A percentile compares a stretch with the other conserved stretches of the same genome.
Conservation (phyloP, 1,140 invertebrate genomes). For the Trachelipus rathkii region DNA sequence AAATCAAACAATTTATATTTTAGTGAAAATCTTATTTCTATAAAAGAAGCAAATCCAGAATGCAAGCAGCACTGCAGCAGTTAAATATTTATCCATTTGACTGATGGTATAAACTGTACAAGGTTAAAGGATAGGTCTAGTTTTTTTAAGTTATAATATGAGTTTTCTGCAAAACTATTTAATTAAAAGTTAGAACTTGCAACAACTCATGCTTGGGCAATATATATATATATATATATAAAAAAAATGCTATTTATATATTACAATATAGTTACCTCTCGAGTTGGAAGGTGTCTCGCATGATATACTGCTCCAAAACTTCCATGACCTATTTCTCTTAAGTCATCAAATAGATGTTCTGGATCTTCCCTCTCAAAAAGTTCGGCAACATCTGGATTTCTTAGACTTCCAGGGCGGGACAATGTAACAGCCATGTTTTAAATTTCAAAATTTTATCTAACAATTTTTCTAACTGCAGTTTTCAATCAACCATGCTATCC, state of each 20-base stretch:
- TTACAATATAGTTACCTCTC: slow-evolving; percentile 61
- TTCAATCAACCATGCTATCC: slow-evolving; percentile 34
- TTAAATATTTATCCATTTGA: too few relatives aligned
- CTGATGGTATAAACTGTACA: too few relatives aligned
- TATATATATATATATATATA: too few relatives aligned
- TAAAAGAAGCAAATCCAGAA: too few relatives aligned
- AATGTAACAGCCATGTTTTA: slow-evolving; percentile 38
- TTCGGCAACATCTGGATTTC: slow-evolving; percentile 93
- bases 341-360: slow-evolving; percentile 95
- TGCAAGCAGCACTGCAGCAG: too few relatives aligned
- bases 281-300: slow-evolving; percentile 86
- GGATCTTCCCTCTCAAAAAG: slow-evolving; percentile 97
- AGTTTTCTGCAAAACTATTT: too few relatives aligned
- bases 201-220: too few relatives aligned
- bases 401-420: slow-evolving; percentile 77
- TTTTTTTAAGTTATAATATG: too few relatives aligned
- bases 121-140: too few relatives aligned
- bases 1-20: too few relatives aligned
- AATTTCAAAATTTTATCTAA: slow-evolving; percentile 14
- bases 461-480: slow-evolving; percentile 23
- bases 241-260: not conserved
- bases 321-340: slow-evolving; percentile 98
- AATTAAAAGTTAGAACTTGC: too few relatives aligned
- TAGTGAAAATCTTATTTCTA: too few relatives aligned
- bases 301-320: slow-evolving; percentile 99